Evolutionary conservation across 2,888 invertebrate genomes (phyloP), one percentile per base, ranked within the genome.

Genomic region (Spilarctia lutea): DNA sequence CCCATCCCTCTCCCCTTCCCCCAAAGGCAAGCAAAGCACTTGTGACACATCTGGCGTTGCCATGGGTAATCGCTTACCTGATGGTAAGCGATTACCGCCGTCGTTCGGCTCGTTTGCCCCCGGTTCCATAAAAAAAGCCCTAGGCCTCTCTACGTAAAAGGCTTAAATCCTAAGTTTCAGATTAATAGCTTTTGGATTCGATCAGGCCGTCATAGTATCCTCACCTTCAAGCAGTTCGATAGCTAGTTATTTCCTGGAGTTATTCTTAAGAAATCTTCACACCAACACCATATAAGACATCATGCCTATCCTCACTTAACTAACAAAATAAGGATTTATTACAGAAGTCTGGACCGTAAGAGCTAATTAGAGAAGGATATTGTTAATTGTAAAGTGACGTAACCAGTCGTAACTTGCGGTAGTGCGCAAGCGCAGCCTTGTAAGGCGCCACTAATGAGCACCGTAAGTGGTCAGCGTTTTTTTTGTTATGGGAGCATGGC

Each of bases 391-490:
- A 35, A 45, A 56, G 65, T 85, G 82, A 85, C 73, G 65, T 77
- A 75, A 63, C 63, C 60, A 42, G 63, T 45, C 71, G 63, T 42
- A 30, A 63, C 63, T 68, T 77, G 79, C 74, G 72, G 80, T 76
- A 52, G 39, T 39, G 35, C 52, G 52, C 45, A 20, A 1, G 39
- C 56, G 73, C 65, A 48, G 79, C 84, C 85, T 79, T 84, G 79
- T 84, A 84, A 18, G 84, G 84, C 72, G 42, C 10, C 39, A 74
- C 81, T 84, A 84, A 84, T 83, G 85, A 84, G 79, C 72, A 33
- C 42, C 39, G 39, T 20, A 11, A 67, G 18, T 66, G 52, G 30
- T 30, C 45, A 66, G 70, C 30, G 39, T 63, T 74, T 74, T 74
- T 73, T 74, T 74, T 74, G 65, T 74, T 27, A 48, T 39, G 27